Base-by-base conservation (phyloP, 2,797 vertebrate species). In the Percopsis omiscomaycus region DNA sequence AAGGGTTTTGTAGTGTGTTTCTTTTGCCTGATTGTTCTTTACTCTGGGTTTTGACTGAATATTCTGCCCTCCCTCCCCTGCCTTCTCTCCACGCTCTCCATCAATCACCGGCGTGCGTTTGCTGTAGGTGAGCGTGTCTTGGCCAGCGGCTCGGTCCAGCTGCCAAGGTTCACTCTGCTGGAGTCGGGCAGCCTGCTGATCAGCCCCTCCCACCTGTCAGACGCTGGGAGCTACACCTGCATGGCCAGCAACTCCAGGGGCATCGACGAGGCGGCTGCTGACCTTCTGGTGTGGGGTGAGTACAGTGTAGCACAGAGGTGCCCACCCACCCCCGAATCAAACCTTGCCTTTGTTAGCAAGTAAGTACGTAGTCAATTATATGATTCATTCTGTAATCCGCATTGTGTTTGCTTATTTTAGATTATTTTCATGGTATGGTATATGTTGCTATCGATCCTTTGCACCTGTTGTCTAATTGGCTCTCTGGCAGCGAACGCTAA, bases 211-310 rank as follows among this genome's bases (percentile, higher is more conserved):
- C 96, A 95, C 79, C 91, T 96, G 60, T 91, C 94, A 0, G 97
- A 98, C 0, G 95, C 95, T 0, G 97, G 97, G 51, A 94, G 93
- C 77, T 98, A 98, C 87, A 94, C 93, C 78, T 99, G 97, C 83
- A 91, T 97, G 90, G 97, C 97, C 71, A 96, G 95, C 86, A 99
- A 99, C 90, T 99, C 97, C 0, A 93, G 96, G 0, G 97, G 97
- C 0, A 94, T 95, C 0, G 97, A 99, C 0, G 96, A 99, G 74
- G 96, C 97, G 0, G 94, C 96, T 0, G 93, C 96, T 0, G 95
- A 98, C 80, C 92, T 99, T 16, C 84, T 97, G 0, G 96, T 98
- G 2, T 98, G 95, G 97, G 96, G 97, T 98, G 89, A 95, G 95
- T 42, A 22, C 22, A 42, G 51, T 16, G 10, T 57, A 6, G 14